Evolutionary conservation across 2,113 vertebrate species (phyloP).

Genomic region (Myotis davidii): DNA sequence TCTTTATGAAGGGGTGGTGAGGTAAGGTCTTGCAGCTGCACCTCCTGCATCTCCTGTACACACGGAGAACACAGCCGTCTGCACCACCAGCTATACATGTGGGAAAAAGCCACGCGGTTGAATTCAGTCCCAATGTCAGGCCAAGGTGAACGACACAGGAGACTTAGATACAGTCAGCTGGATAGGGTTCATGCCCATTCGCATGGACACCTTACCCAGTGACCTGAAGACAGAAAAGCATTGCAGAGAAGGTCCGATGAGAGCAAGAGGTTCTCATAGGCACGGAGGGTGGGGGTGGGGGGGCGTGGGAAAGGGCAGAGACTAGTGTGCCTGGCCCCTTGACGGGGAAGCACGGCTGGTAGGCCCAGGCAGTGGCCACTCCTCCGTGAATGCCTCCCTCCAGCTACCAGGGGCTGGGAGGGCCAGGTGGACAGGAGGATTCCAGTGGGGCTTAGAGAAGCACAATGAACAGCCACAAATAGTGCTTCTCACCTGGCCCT

Average conservation of each 20-base stretch:
- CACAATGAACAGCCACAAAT: background rate
- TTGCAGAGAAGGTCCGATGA: background rate
- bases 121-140: background rate
- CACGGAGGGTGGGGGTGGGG: background rate
- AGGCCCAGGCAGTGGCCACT: background rate
- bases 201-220: background rate
- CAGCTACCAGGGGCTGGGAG: background rate
- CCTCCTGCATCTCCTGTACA: background rate
- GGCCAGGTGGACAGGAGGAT: background rate
- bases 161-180: background rate
- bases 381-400: background rate
- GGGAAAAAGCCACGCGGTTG: background rate
- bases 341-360: background rate
- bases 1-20: background rate
- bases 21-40: background rate
- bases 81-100: rapidly evolving
- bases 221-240: background rate
- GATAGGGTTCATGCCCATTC: background rate
- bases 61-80: background rate
- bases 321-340: rapidly evolving
- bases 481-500: background rate
- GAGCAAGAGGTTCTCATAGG: background rate
- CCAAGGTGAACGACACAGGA: rapidly evolving
- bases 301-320: background rate
- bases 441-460: background rate